Evolutionary conservation across 2,113 vertebrate genomes (phyloP), one percentile per base, ranked within the genome.

Genomic region (Danionella cerebrum): DNA sequence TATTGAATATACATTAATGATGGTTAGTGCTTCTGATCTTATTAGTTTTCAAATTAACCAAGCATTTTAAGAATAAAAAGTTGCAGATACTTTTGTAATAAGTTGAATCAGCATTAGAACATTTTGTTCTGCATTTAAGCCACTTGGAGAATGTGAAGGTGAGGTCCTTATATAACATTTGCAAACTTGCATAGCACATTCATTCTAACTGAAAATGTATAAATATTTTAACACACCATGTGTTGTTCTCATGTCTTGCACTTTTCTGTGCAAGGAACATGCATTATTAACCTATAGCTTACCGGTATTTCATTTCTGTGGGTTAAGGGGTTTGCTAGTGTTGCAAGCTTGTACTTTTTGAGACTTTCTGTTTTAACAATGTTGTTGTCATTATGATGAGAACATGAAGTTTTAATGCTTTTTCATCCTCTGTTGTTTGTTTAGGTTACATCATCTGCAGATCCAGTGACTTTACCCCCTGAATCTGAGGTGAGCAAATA

Each of bases 401-500:
- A 12, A 14, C 19, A 41, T 1, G 38, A 11, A 63, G 19, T 4
- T 35, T 45, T 48, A 36, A 22, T 45, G 14, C 2, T 13, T 48
- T 11, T 48, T 22, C 6, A 39, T 48, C 22, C 36, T 38, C 38
- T 0, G 5, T 33, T 33, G 29, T 33, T 33, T 33, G 29, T 33
- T 33, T 3, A 63, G 59, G 13, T 33, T 29, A 22, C 27, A 22
- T 18, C 59, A 48, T 36, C 41, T 36, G 14, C 11, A 48, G 59
- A 48, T 19, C 44, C 44, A 6, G 27, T 48, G 7, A 9, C 29
- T 13, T 48, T 48, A 29, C 59, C 44, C 11, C 18, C 42, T 10
- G 12, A 64, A 48, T 48, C 59, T 48, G 42, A 64, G 44, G 59
- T 48, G 48, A 35, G 18, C 7, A 35, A 62, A 59, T 31, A 18